These are phyloP conservation scores for Drosophila phalerata DNA, from an alignment of 2,888 invertebrate species.

Conservation along the genomic window DNA sequence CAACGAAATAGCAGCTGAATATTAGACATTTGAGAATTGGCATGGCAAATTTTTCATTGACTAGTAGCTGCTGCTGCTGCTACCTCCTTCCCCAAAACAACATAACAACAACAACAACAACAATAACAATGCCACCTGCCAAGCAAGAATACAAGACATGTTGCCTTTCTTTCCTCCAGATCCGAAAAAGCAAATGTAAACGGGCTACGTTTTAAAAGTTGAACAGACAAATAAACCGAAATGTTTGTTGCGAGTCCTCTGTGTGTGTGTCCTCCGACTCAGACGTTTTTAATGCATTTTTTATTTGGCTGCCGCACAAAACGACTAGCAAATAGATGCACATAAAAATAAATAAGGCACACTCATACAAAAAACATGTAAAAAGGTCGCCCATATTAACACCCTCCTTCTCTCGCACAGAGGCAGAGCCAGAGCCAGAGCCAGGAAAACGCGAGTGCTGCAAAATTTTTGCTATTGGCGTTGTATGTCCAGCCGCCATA, in stretches of 20 bases:
- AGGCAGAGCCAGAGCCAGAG: background rate
- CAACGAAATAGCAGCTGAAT: conserved; percentile 68
- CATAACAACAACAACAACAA: background rate
- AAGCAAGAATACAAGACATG: conserved; percentile 61
- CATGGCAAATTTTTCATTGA: conserved; percentile 75
- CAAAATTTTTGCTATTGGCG: conserved; percentile 68
- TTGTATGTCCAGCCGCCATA: conserved; percentile 78
- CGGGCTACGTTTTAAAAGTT: conserved; percentile 37
- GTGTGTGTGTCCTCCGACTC: conserved; percentile 45
- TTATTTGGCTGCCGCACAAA: conserved; percentile 74
- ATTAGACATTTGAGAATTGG: conserved; percentile 82
- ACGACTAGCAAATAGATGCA: conserved; percentile 77
- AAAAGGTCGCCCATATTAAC: conserved; percentile 64
- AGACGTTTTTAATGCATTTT: conserved; percentile 80
- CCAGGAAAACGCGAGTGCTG: conserved; percentile 56
- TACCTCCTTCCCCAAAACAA: conserved; percentile 10
- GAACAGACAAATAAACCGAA: conserved; percentile 65
- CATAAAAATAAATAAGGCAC: conserved; percentile 81
- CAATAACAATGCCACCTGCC: conserved; percentile 55
- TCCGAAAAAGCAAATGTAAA: conserved; percentile 9
- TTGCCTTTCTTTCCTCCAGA: conserved; percentile 6
- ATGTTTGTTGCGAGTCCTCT: conserved; percentile 43
- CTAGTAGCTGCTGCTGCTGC: conserved; percentile 36
- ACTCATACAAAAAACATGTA: no score
- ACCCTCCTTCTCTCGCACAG: no score